Percentiles rank a stretch among this genome's conserved stretches.
phyloP scores from a whole-genome alignment of 1,140 invertebrate genomes.

The Bombus picipes region DNA sequence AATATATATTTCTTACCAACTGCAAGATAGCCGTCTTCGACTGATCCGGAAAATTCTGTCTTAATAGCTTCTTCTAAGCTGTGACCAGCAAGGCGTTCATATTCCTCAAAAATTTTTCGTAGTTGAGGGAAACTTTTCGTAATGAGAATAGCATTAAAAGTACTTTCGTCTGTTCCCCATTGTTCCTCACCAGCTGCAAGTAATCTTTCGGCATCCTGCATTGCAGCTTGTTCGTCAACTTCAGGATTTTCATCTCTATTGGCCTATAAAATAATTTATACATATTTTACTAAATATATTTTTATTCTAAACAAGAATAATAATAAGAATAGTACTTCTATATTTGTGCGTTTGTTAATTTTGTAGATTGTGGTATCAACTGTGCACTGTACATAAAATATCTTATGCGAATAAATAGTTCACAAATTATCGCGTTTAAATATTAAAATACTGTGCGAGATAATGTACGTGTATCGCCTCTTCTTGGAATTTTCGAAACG shows the following conservation, averaged over 20 bases:
- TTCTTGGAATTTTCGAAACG: no score
- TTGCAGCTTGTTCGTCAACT: constrained; percentile 86
- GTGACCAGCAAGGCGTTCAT: constrained; percentile 89
- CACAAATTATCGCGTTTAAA: no score
- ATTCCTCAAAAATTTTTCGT: constrained; percentile 90
- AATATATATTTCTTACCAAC: constrained; percentile 87
- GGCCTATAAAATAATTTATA: constrained; percentile 72
- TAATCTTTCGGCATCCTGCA: constrained; percentile 88
- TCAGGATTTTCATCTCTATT: constrained; percentile 82
- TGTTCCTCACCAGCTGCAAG: constrained; percentile 89
- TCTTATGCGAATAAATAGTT: no score
- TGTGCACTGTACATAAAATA: no score
- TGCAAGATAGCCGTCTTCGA: constrained; percentile 92
- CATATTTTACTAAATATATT: neutral
- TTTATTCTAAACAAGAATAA: constrained; percentile 1
- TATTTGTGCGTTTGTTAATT: no score
- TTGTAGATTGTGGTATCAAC: no score
- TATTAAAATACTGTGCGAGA: no score
- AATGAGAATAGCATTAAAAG: constrained; percentile 92
- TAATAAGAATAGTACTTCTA: neutral
- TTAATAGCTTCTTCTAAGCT: constrained; percentile 94
- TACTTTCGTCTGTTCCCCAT: constrained; percentile 94
- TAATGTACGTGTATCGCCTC: no score
- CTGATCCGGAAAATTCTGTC: constrained; percentile 92
- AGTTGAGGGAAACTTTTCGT: constrained; percentile 92